Percentiles rank a stretch among this genome's conserved stretches.
Conservation (phyloP, 2,888 invertebrate genomes). For the Pseudococcus jackbeardsleyi region DNA sequence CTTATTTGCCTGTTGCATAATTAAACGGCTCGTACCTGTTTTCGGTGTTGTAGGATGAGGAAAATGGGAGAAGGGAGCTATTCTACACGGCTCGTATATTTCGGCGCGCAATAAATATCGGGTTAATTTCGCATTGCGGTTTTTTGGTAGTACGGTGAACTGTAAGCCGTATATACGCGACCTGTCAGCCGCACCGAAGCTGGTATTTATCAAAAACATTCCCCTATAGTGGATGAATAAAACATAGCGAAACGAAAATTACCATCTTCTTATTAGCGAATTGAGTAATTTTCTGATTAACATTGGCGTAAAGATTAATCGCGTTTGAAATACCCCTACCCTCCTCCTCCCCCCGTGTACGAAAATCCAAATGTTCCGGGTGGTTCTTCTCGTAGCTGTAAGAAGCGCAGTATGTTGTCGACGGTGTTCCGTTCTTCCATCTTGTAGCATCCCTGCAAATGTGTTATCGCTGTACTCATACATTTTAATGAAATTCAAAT, state of each 20-base stretch:
- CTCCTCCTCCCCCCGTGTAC: background rate
- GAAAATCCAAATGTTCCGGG: background rate
- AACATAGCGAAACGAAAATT: constrained; percentile 57
- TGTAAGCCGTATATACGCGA: background rate
- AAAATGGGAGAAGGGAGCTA: background rate
- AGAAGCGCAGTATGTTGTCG: background rate
- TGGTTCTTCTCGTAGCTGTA: background rate
- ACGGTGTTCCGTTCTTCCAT: background rate
- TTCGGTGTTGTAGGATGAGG: background rate
- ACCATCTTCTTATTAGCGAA: constrained; percentile 58
- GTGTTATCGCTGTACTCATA: constrained; percentile 27
- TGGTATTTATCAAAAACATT: constrained; percentile 41
- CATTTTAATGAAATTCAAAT: constrained; percentile 54
- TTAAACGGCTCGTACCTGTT: constrained; percentile 21
- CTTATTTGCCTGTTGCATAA: constrained; percentile 46
- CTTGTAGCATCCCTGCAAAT: background rate
- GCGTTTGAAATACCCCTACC: background rate
- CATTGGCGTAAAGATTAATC: constrained; percentile 60
- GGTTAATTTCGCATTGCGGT: constrained; percentile 50
- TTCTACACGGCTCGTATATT: background rate
- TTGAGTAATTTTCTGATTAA: constrained; percentile 60
- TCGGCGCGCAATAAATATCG: constrained; percentile 43
- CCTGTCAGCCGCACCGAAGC: background rate
- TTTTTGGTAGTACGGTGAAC: background rate
- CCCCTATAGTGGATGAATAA: constrained; percentile 46